Conservation (phyloP, 2,888 invertebrate genomes). For the Caenorhabditis sp. region DNA sequence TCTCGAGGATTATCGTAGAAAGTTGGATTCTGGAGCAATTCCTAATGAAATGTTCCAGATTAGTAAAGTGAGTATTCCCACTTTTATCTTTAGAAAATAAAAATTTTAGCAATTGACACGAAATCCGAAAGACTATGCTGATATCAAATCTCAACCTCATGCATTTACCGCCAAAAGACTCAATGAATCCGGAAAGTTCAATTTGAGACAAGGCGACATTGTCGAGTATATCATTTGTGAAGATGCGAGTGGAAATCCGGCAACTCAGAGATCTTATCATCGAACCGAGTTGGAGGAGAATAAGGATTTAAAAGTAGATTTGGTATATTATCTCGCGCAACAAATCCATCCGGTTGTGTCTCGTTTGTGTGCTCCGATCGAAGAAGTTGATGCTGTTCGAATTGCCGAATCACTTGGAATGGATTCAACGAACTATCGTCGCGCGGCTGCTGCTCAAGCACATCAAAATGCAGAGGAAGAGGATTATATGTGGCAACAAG, state of each 20-base stretch:
- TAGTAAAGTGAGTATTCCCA: conserved; percentile 60
- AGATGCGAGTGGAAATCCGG: conserved; percentile 81
- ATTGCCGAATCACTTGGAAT: conserved; percentile 79
- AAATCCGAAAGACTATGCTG: conserved; percentile 89
- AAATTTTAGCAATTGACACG: conserved; percentile 82
- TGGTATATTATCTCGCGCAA: conserved; percentile 88
- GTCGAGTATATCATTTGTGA: conserved; percentile 94
- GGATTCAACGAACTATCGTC: conserved; percentile 52
- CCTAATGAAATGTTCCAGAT: conserved; percentile 67
- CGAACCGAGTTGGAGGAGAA: conserved; percentile 84
- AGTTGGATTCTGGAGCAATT: conserved; percentile 77
- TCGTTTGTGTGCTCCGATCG: conserved; percentile 92
- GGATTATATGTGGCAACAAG: conserved; percentile 31
- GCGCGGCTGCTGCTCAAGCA: conserved; percentile 39
- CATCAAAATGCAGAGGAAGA: conserved; percentile 42
- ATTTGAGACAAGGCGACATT: conserved; percentile 90
- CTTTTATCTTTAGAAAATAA: no score
- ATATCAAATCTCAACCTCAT: conserved; percentile 84
- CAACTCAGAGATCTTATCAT: conserved; percentile 92
- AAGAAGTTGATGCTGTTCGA: conserved; percentile 87
- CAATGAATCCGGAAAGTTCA: conserved; percentile 76
- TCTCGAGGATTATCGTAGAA: conserved; percentile 81
- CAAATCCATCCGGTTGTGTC: conserved; percentile 96
- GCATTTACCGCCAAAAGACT: conserved; percentile 89
- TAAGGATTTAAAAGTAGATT: conserved; percentile 77